These are phyloP conservation scores for Hirtodrosophila duncani DNA, from an alignment of 2,888 invertebrate species.

Conservation along the genomic window DNA sequence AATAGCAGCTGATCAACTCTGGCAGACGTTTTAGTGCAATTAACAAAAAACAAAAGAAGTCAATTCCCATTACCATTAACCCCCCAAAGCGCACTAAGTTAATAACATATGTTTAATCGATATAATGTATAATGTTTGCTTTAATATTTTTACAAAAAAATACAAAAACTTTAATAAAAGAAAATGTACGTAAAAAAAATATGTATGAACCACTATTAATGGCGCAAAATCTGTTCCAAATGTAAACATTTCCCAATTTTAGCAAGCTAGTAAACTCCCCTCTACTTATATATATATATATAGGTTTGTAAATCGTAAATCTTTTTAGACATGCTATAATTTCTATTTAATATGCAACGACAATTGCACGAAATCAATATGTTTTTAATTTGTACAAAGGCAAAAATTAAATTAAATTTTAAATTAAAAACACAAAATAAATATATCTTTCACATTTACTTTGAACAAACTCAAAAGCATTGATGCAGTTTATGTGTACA, in stretches of 20 bases:
- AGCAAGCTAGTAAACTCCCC: conserved; percentile 9
- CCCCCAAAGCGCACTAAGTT: no score
- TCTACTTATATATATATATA: conserved; percentile 17
- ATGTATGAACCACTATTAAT: no score
- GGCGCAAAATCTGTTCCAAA: conserved; percentile 18
- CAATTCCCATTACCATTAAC: no score
- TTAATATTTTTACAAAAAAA: conserved; percentile 50
- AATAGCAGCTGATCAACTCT: conserved; percentile 14
- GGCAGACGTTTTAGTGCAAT: conserved; percentile 35
- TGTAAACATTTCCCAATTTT: conserved; percentile 1
- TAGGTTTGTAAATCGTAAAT: conserved; percentile 9
- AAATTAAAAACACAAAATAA: conserved; percentile 39
- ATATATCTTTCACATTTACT: neutral
- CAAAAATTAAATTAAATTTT: conserved; percentile 52
- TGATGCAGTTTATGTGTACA: no score
- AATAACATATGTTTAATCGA: no score
- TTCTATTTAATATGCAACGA: no score
- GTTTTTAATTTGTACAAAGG: conserved; percentile 44
- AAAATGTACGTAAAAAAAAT: no score
- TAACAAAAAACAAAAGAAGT: conserved; percentile 10
- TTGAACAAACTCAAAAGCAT: no score
- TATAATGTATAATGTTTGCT: conserved; percentile 33
- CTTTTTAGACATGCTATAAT: no score
- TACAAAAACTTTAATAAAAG: conserved; percentile 16
- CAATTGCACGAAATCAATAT: conserved; percentile 12